Evolutionary conservation across 2,888 invertebrate species (phyloP), one percentile per base, ranked within the genome.

Genomic region (Hirtodrosophila trivittata): DNA sequence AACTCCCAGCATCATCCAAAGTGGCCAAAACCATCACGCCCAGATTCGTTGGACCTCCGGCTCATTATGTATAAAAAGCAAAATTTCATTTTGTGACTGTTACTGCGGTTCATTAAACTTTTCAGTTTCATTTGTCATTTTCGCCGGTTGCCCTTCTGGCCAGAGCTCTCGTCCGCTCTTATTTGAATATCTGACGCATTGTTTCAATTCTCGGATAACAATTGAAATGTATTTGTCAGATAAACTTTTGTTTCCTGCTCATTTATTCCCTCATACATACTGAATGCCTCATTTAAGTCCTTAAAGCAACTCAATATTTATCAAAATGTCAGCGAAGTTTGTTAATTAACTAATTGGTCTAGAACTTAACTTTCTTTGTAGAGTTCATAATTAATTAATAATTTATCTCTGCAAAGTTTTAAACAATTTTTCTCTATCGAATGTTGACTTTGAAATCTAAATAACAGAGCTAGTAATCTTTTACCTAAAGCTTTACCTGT

Each of bases 71-170:
- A 60, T 21, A 21, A 21, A 21, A 25, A 59, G 55, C 64, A 49
- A 70, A 63, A 77, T 59, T 77, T 74, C 76, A 55, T 65, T 77
- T 75, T 71, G 78, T 55, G 75, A 75, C 76, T 77, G 75, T 65
- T 66, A 64, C 76, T 80, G 82, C 65, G 80, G 80, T 80, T 80
- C 80, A 80, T 80, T 80, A 80, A 80, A 80, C 80, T 82, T 76
- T 69, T 57, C 58, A 72, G 82, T 75, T 82, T 75, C 82, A 80
- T 82, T 82, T 78, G 75, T 78, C 82, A 80, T 75, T 51, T 43
- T 28, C n/a, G 32, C 32, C 46, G 41, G 47, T 25, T 14, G 21
- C 1, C 21, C 32, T n/a, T 21, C 6, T 13, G 0, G 12, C 1
- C 5, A 8, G 8, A 9, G 16, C 16, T 16, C 8, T 2, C 9